Evolutionary conservation across 2,888 invertebrate genomes (phyloP), one percentile per base, ranked within the genome.

Genomic region (Cybosia mesomella): DNA sequence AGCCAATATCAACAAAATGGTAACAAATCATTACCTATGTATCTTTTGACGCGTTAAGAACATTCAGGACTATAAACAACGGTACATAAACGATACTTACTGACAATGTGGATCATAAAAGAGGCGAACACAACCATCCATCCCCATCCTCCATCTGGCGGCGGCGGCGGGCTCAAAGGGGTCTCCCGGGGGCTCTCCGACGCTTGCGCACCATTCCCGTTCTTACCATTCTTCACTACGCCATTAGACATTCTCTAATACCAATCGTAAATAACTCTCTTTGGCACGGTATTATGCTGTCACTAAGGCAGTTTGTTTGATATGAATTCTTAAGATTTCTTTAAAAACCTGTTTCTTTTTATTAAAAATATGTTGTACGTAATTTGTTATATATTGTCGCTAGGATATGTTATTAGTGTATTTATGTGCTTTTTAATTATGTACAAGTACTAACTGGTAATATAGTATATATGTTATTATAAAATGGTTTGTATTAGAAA

Each of bases 91-190:
- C 11, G 18, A 59, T 92, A 97, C 98, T 98, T 91, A 98, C 98
- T 98, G 93, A 98, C 96, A 81, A 98, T 96, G 94, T 99, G 99
- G 83, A 99, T 98, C 97, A 99, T 97, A 93, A 99, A 99, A 10
- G 99, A 99, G 32, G 98, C 98, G 87, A 98, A 97, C 67, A 98
- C 98, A 64, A 99, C 98, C 92, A 97, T 96, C 98, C 98, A 98
- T 0, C 99, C 99, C 98, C 98, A 99, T 15, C 98, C 99, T 0
- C 98, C 98, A 87, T 98, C 98, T 0, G 98, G 98, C 5, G 98
- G 97, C 22, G 98, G 97, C 72, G 96, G 94, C 69, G 93, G 88
- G 72, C 89, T 90, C 75, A 89, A 88, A 1, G 91, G 87, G 39
- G 88, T 86, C 69, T 89, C 90, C 65, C 90, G 83, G 66, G 89